A percentile compares a stretch with the other conserved stretches of the same genome.
These are phyloP conservation scores for Triops longicaudatus DNA, from an alignment of 1,140 invertebrate species.

Conservation along the genomic window DNA sequence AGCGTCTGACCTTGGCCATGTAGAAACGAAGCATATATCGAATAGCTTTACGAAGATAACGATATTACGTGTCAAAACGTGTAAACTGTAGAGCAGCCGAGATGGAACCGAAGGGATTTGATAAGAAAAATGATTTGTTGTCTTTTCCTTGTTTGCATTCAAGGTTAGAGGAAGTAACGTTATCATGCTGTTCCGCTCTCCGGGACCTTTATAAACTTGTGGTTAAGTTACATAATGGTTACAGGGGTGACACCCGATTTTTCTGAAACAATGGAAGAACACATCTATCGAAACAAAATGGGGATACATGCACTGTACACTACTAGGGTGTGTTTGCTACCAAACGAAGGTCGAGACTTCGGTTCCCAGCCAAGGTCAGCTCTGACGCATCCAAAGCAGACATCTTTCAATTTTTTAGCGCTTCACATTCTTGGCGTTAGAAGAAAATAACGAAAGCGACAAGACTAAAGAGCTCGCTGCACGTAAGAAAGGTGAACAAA, in stretches of 20 bases:
- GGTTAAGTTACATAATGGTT: neutral
- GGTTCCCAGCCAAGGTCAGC: neutral
- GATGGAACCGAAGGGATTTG: neutral
- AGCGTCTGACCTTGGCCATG: constrained; percentile 20
- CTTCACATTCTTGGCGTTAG: no score
- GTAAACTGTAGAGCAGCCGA: neutral
- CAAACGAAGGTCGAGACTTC: neutral
- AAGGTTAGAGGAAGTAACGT: constrained; percentile 12
- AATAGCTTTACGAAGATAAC: neutral
- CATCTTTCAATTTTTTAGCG: neutral
- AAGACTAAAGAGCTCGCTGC: no score
- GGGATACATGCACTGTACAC: neutral
- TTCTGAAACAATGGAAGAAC: neutral
- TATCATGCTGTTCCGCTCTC: neutral
- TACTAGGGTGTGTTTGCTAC: neutral
- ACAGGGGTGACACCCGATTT: neutral
- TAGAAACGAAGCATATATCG: neutral
- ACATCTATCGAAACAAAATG: neutral
- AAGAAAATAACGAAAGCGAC: no score
- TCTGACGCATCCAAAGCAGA: neutral
- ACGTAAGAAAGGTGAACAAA: no score
- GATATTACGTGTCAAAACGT: neutral
- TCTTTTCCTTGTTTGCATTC: neutral
- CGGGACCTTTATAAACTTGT: neutral
- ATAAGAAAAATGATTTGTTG: neutral